Evolutionary conservation across 2,797 vertebrate species (phyloP).

Genomic region (Epinephelus coioides): DNA sequence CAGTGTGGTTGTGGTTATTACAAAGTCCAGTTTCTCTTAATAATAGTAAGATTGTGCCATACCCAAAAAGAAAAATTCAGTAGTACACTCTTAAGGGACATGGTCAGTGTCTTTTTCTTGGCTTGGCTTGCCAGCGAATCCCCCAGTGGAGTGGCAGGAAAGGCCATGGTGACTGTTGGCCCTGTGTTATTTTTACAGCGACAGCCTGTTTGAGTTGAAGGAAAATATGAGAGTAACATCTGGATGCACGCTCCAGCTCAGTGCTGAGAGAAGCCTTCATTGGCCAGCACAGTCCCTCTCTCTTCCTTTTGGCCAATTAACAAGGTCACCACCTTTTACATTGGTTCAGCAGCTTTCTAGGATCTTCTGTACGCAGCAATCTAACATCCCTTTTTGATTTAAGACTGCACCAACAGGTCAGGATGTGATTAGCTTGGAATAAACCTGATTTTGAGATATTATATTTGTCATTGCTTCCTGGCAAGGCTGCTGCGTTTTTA

Average conservation of each 20-base stretch:
- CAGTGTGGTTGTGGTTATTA: background rate
- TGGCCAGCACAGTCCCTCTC: conserved; percentile 33
- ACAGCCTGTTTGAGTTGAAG: conserved; percentile 66
- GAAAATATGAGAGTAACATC: conserved; percentile 80
- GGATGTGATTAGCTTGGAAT: conserved; percentile 15
- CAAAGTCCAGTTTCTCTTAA: conserved; percentile 2
- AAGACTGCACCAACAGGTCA: background rate
- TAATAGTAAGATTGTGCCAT: conserved; percentile 5
- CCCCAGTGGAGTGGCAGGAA: conserved; percentile 51
- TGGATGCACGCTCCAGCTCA: conserved; percentile 71
- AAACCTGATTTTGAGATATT: conserved; percentile 17
- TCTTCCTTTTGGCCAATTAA: conserved; percentile 40
- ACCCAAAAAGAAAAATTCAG: background rate
- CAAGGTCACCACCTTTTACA: conserved; percentile 41
- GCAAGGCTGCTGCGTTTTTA: conserved; percentile 36
- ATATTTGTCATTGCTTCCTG: conserved; percentile 8
- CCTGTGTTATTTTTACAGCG: conserved; percentile 71
- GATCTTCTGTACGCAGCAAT: conserved; percentile 10
- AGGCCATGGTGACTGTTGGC: conserved; percentile 51
- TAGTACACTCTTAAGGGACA: background rate
- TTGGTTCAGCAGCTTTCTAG: conserved; percentile 47
- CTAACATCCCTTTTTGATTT: conserved; percentile 15
- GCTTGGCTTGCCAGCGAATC: conserved; percentile 40
- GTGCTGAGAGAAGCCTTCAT: conserved; percentile 42
- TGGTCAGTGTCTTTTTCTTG: conserved; percentile 9